Conservation (phyloP, 2,888 invertebrate species). For the Drosophila pseudotakahashii region DNA sequence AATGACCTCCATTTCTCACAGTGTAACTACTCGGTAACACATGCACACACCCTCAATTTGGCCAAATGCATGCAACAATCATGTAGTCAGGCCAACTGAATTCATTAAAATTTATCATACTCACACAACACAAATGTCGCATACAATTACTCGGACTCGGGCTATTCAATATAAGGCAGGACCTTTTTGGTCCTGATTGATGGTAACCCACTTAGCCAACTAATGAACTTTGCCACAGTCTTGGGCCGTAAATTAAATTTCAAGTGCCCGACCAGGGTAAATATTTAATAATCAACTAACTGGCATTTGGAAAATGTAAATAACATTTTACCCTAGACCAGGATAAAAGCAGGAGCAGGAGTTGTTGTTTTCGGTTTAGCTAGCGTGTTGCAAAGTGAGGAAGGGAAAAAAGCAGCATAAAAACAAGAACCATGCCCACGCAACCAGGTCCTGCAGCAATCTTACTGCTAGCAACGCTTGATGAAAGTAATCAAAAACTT, state of each 20-base stretch:
- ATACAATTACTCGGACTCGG: constrained; percentile 59
- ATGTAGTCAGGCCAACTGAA: constrained; percentile 50
- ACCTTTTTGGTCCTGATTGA: constrained; percentile 47
- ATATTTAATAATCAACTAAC: constrained; percentile 78
- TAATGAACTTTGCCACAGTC: constrained; percentile 66
- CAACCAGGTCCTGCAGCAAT: constrained; percentile 22
- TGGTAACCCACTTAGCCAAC: constrained; percentile 52
- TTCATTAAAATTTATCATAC: constrained; percentile 68
- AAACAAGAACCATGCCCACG: constrained; percentile 8
- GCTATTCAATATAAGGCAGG: constrained; percentile 26
- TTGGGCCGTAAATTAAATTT: constrained; percentile 65
- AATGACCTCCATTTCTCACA: background rate
- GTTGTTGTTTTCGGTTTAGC: constrained; percentile 5
- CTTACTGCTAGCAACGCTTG: constrained; percentile 41
- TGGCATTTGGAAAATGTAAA: constrained; percentile 50
- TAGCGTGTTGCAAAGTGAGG: constrained; percentile 37
- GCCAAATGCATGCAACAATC: constrained; percentile 41
- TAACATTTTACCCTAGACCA: constrained; percentile 21
- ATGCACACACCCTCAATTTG: constrained; percentile 8
- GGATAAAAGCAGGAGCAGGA: background rate
- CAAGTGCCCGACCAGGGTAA: constrained; percentile 58
- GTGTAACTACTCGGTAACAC: constrained; percentile 23
- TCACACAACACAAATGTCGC: constrained; percentile 10
- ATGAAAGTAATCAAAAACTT: constrained; percentile 74
- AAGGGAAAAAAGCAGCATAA: background rate